Conservation (phyloP, 2,888 invertebrate genomes). For the Luperina nickerlii region DNA sequence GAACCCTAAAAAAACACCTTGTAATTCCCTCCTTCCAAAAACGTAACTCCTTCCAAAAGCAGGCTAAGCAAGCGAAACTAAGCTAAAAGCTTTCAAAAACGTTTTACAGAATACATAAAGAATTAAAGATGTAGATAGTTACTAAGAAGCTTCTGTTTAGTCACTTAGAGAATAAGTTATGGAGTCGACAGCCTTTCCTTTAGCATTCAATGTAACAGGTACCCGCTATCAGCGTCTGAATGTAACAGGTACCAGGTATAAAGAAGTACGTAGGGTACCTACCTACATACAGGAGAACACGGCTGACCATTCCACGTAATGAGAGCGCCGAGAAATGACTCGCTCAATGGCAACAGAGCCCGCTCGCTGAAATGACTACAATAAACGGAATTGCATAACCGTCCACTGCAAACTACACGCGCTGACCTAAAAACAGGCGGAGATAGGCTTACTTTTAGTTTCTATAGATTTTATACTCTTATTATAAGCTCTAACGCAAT, state of each 20-base stretch:
- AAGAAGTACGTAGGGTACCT: conserved; percentile 8
- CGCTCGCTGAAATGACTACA: conserved; percentile 66
- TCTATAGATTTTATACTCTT: conserved; percentile 19
- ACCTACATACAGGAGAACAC: conserved; percentile 34
- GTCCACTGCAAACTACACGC: conserved; percentile 60
- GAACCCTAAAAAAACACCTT: too few relatives aligned
- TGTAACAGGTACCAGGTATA: conserved; percentile 45
- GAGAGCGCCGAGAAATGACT: conserved; percentile 68
- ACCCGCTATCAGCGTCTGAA: conserved; percentile 17
- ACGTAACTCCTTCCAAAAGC: conserved; percentile 28
- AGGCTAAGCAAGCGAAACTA: conserved; percentile 36
- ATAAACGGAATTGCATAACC: conserved; percentile 72
- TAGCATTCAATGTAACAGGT: conserved; percentile 43
- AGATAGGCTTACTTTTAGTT: conserved; percentile 39
- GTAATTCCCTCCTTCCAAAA: conserved; percentile 30
- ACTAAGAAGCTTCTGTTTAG: conserved; percentile 27
- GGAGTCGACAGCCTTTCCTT: conserved; percentile 30
- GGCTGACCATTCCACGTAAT: conserved; percentile 70
- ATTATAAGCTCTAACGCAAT: background rate
- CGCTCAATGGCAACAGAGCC: conserved; percentile 67
- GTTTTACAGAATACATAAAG: conserved; percentile 44
- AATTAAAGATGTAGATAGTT: conserved; percentile 33
- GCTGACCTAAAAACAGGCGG: conserved; percentile 55
- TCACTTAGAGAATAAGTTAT: conserved; percentile 40
- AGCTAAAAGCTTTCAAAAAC: conserved; percentile 46